phyloP scores from a whole-genome alignment of 1,140 invertebrate genomes.

The Macrotrachela quadricornifera region DNA sequence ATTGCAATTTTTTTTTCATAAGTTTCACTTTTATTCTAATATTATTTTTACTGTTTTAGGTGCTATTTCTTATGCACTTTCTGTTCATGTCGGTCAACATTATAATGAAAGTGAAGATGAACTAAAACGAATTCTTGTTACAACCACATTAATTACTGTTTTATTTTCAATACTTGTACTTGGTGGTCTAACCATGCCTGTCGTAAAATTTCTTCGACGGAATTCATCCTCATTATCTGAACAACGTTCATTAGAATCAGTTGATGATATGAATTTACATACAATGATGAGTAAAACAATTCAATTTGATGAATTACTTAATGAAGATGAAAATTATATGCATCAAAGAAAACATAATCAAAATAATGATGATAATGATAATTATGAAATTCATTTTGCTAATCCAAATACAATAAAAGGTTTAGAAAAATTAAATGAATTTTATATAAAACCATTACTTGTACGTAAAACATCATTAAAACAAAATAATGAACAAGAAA shows the following conservation, averaged over 20 bases:
- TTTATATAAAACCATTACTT: slow-evolving; percentile 84
- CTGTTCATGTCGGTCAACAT: slow-evolving; percentile 69
- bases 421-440: slow-evolving; percentile 68
- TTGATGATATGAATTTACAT: slow-evolving; percentile 60
- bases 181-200: slow-evolving; percentile 84
- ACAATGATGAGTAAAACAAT: slow-evolving; percentile 79
- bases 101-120: slow-evolving; percentile 43
- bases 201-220: slow-evolving; percentile 41
- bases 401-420: slow-evolving; percentile 35
- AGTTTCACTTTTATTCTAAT: background rate
- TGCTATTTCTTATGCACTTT: slow-evolving; percentile 89
- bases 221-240: background rate
- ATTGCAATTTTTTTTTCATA: too few species aligned
- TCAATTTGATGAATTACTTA: slow-evolving; percentile 41
- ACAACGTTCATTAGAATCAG: slow-evolving; percentile 64
- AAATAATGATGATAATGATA: slow-evolving; percentile 37
- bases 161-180: slow-evolving; percentile 80
- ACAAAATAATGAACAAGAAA: too few species aligned
- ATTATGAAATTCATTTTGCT: slow-evolving; percentile 30
- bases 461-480: slow-evolving; percentile 36
- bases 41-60: slow-evolving; percentile 39
- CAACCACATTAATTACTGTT: slow-evolving; percentile 84
- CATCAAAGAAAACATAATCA: slow-evolving; percentile 86
- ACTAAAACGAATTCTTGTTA: slow-evolving; percentile 79
- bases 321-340: slow-evolving; percentile 49